Conservation (phyloP, 2,113 vertebrate species). For the Phoenicopterus ruber region DNA sequence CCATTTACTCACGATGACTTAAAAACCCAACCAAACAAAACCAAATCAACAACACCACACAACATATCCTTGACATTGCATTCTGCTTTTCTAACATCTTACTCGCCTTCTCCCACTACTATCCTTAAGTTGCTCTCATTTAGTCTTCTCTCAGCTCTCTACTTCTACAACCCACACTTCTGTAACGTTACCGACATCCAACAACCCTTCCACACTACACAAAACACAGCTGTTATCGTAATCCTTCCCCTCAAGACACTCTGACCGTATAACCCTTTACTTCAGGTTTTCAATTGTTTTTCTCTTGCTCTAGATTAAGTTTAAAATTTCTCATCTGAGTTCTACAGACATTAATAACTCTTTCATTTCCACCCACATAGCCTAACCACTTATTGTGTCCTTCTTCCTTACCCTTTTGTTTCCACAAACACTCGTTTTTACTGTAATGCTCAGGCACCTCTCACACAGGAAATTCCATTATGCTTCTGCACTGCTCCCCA, state of each 20-base stretch:
- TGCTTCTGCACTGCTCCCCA: background rate
- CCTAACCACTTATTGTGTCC: background rate
- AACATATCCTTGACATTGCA: background rate
- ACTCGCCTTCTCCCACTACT: background rate
- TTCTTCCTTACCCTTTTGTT: background rate
- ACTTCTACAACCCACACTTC: background rate
- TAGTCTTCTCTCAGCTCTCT: background rate
- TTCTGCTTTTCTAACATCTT: background rate
- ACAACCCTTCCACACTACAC: background rate
- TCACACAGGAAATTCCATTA: conserved; percentile 32
- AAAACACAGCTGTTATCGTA: background rate
- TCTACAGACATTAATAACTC: background rate
- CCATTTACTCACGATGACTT: background rate
- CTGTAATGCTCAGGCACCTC: background rate
- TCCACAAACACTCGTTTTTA: background rate
- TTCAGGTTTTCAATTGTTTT: background rate
- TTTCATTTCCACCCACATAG: background rate
- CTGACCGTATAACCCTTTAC: background rate
- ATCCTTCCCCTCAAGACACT: background rate
- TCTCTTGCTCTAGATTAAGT: background rate
- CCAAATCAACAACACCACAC: background rate
- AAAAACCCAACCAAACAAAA: background rate
- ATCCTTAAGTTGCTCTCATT: background rate
- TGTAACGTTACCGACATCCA: background rate
- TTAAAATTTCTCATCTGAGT: background rate